Evolutionary conservation across 1,140 invertebrate species (phyloP).

Genomic region (Belonocnema kinseyi): DNA sequence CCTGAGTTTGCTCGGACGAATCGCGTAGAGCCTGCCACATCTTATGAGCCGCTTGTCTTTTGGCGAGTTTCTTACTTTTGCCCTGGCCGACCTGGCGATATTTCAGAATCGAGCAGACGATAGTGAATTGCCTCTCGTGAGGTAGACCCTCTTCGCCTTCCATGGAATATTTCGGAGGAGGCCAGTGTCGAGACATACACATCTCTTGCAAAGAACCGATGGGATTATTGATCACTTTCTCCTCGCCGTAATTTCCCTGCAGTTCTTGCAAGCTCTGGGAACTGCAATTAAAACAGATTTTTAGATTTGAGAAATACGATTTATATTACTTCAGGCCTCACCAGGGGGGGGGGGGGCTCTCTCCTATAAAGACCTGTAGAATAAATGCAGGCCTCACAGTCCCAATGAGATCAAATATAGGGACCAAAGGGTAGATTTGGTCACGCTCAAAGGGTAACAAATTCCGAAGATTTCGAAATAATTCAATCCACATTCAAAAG

Average conservation of each 20-base stretch:
- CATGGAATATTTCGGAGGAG: slow-evolving; percentile 94
- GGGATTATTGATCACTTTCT: slow-evolving; percentile 89
- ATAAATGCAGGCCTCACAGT: too few species aligned
- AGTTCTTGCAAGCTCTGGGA: slow-evolving; percentile 68
- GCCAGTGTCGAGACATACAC: slow-evolving; percentile 93
- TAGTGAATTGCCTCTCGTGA: slow-evolving; percentile 94
- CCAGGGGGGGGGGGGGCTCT: too few species aligned
- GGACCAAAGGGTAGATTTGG: too few species aligned
- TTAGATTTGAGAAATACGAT: neutral
- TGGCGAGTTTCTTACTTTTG: slow-evolving; percentile 97
- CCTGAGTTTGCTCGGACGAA: slow-evolving; percentile 77
- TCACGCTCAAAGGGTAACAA: too few species aligned
- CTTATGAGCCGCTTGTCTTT: slow-evolving; percentile 93
- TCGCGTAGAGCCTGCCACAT: slow-evolving; percentile 92
- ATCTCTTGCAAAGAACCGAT: slow-evolving; percentile 97
- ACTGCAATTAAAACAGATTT: slow-evolving; percentile 47
- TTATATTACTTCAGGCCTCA: too few species aligned
- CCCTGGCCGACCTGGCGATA: slow-evolving; percentile 89
- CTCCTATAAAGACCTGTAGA: too few species aligned
- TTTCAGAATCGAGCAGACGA: slow-evolving; percentile 91
- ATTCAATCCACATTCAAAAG: too few species aligned
- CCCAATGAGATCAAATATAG: too few species aligned
- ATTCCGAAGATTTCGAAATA: too few species aligned
- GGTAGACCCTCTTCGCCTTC: slow-evolving; percentile 93
- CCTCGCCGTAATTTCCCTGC: slow-evolving; percentile 76